Evolutionary conservation across 2,888 invertebrate genomes (phyloP).

Genomic region (Polylopha cassiicola): DNA sequence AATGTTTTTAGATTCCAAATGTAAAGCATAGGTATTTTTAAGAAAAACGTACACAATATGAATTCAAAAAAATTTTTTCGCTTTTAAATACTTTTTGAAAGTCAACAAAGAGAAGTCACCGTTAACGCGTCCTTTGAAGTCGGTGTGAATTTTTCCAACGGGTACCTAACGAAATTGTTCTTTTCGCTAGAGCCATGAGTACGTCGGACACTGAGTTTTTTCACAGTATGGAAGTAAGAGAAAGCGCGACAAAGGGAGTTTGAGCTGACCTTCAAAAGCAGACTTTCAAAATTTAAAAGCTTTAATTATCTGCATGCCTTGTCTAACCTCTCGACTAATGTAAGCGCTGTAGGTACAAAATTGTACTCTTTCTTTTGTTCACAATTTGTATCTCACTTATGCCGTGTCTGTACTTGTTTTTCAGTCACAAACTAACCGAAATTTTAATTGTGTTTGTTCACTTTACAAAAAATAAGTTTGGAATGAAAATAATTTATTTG

Average conservation of each 20-base stretch:
- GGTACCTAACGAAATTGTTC: conserved; percentile 72
- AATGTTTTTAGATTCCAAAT: too few relatives aligned
- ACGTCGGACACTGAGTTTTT: conserved; percentile 55
- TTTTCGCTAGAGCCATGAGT: conserved; percentile 64
- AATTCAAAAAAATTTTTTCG: conserved; percentile 30
- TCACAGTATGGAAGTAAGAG: conserved; percentile 47
- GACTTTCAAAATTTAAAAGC: conserved; percentile 37
- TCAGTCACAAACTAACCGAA: too few relatives aligned
- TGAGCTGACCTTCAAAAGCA: conserved; percentile 43
- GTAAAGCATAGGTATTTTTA: not conserved
- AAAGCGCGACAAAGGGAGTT: conserved; percentile 57
- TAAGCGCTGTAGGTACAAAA: too few relatives aligned
- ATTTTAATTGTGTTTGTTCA: too few relatives aligned
- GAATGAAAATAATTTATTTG: too few relatives aligned
- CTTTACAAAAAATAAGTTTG: too few relatives aligned
- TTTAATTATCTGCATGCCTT: too few relatives aligned
- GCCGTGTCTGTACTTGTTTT: too few relatives aligned
- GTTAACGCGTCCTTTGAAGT: conserved; percentile 71
- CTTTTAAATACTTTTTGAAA: conserved; percentile 53
- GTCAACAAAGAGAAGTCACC: conserved; percentile 61
- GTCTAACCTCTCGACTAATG: too few relatives aligned
- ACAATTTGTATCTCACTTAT: too few relatives aligned
- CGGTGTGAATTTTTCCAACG: conserved; percentile 59
- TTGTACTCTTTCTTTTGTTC: too few relatives aligned
- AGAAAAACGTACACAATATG: not conserved